phyloP scores from a whole-genome alignment of 2,797 vertebrate species.

The Lemur catta region DNA sequence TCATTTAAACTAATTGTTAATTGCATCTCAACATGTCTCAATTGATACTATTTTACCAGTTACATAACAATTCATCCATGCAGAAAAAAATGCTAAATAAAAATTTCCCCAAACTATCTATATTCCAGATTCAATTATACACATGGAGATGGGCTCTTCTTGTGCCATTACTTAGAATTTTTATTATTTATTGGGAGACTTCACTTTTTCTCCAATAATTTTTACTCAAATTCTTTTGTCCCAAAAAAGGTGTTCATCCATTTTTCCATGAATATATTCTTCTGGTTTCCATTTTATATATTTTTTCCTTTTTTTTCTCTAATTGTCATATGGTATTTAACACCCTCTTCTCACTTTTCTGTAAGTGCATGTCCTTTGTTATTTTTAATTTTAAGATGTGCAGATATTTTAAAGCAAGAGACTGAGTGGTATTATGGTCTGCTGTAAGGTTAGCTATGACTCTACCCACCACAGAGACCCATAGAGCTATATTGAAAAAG shows the following conservation, averaged over 20 bases:
- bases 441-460: neutral
- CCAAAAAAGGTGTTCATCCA: neutral
- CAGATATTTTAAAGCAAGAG: neutral
- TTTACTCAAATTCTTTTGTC: neutral
- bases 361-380: neutral
- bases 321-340: neutral
- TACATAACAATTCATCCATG: neutral
- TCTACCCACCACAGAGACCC: neutral
- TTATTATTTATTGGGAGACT: neutral
- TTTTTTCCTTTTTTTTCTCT: neutral
- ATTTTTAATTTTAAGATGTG: neutral
- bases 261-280: neutral
- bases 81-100: neutral
- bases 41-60: neutral
- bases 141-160: neutral
- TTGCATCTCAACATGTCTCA: neutral
- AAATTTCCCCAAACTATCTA: neutral
- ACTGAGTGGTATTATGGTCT: neutral
- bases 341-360: neutral
- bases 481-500: neutral
- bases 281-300: neutral
- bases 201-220: neutral
- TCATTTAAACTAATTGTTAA: neutral
- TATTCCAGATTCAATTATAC: neutral
- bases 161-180: neutral